Conservation (phyloP, 2,888 invertebrate species). For the Drosophila pseudotalamancana region DNA sequence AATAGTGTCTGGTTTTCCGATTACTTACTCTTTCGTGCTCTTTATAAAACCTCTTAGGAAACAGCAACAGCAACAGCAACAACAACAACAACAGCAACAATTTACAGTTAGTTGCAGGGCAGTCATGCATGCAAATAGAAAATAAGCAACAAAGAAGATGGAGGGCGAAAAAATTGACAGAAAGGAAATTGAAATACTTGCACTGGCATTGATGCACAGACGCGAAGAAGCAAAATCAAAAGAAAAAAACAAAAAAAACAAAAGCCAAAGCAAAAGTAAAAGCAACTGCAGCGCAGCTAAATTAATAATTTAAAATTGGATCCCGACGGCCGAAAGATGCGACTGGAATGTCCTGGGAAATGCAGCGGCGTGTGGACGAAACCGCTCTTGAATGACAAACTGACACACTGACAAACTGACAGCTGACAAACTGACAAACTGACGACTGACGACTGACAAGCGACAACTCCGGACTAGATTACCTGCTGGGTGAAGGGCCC, state of each 20-base stretch:
- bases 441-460: background rate
- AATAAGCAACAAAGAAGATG: background rate
- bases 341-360: background rate
- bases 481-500: constrained; percentile 18
- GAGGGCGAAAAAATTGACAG: constrained; percentile 13
- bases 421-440: too few relatives aligned
- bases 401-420: too few relatives aligned
- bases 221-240: too few relatives aligned
- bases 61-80: constrained; percentile 3
- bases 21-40: background rate
- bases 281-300: constrained; percentile 19
- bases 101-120: background rate
- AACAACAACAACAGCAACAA: background rate
- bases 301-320: constrained; percentile 38
- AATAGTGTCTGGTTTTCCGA: too few relatives aligned
- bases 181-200: constrained; percentile 47
- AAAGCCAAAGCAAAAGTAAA: constrained; percentile 11
- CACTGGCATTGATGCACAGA: constrained; percentile 47
- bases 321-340: background rate
- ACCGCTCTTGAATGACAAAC: too few relatives aligned
- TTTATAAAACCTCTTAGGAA: background rate
- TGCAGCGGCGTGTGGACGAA: constrained; percentile 8
- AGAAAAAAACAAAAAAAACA: constrained; percentile 9
- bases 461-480: constrained; percentile 8
- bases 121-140: background rate